These are phyloP conservation scores for Hirudinaria manillensis DNA, from an alignment of 2,888 invertebrate species.

Conservation along the genomic window DNA sequence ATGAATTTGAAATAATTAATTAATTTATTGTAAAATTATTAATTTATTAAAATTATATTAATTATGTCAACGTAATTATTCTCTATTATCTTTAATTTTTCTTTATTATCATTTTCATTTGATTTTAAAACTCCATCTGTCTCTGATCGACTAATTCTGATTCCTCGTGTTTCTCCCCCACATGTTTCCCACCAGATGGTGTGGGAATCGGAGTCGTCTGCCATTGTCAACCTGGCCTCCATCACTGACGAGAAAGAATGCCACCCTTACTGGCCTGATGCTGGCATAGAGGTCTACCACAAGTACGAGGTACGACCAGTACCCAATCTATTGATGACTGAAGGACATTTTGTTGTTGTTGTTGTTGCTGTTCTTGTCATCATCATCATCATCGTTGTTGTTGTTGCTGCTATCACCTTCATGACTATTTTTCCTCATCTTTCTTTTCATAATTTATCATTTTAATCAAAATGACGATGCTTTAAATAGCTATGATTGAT, in stretches of 20 bases:
- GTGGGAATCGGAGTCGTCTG: conserved; percentile 29
- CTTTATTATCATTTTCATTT: too few relatives aligned
- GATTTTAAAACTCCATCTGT: too few relatives aligned
- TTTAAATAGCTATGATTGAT: too few relatives aligned
- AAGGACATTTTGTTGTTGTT: neutral
- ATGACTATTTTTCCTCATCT: neutral
- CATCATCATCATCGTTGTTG: neutral
- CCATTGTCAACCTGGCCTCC: conserved; percentile 30
- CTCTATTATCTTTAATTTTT: neutral
- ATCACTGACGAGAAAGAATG: conserved; percentile 25
- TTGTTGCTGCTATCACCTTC: neutral
- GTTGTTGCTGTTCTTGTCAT: neutral
- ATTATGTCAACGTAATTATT: neutral
- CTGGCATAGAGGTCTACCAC: conserved; percentile 18
- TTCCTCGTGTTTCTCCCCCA: too few relatives aligned
- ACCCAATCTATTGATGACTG: neutral
- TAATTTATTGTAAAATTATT: neutral
- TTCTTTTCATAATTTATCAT: too few relatives aligned
- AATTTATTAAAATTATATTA: neutral
- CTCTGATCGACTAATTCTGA: too few relatives aligned
- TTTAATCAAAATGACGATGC: too few relatives aligned
- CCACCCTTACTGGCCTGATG: conserved; percentile 32
- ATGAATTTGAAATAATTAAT: neutral
- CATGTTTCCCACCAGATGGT: conserved; percentile 16
- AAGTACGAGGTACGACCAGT: conserved; percentile 26